These are phyloP conservation scores for Eriosoma lanigerum DNA, from an alignment of 1,140 invertebrate genomes.

Conservation along the genomic window DNA sequence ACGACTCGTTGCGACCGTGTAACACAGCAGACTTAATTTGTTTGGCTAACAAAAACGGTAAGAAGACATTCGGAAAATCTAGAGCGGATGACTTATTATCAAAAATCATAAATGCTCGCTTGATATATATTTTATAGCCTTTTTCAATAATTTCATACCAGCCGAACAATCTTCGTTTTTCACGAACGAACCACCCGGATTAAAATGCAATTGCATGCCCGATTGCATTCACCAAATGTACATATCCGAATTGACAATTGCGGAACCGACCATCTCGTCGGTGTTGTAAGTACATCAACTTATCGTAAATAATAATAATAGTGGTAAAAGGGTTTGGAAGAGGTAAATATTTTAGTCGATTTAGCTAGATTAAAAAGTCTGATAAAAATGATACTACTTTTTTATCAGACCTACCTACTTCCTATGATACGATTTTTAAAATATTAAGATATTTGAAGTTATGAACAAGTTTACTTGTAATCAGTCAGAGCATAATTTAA, in stretches of 20 bases:
- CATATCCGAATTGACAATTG: conserved; percentile 53
- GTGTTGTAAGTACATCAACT: not conserved
- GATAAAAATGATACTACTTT: too few species aligned
- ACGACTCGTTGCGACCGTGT: conserved; percentile 52
- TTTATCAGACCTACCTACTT: too few species aligned
- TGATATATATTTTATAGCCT: conserved; percentile 44
- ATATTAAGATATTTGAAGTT: too few species aligned
- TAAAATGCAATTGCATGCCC: conserved; percentile 55
- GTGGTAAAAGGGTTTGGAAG: too few species aligned
- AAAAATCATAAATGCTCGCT: not conserved
- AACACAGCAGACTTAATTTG: conserved; percentile 54
- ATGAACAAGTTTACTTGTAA: too few species aligned
- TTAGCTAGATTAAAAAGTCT: too few species aligned
- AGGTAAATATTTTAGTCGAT: too few species aligned
- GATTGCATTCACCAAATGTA: conserved; percentile 56
- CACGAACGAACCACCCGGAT: conserved; percentile 50
- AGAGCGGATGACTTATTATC: not conserved
- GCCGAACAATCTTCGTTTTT: conserved; percentile 51
- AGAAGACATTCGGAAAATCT: not conserved
- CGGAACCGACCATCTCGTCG: conserved; percentile 11
- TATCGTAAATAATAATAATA: too few species aligned
- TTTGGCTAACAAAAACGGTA: conserved; percentile 55
- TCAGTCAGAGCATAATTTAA: too few species aligned
- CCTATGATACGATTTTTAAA: too few species aligned
- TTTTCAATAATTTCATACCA: conserved; percentile 55